phyloP scores from a whole-genome alignment of 2,797 vertebrate genomes.

The Sciurus carolinensis region DNA sequence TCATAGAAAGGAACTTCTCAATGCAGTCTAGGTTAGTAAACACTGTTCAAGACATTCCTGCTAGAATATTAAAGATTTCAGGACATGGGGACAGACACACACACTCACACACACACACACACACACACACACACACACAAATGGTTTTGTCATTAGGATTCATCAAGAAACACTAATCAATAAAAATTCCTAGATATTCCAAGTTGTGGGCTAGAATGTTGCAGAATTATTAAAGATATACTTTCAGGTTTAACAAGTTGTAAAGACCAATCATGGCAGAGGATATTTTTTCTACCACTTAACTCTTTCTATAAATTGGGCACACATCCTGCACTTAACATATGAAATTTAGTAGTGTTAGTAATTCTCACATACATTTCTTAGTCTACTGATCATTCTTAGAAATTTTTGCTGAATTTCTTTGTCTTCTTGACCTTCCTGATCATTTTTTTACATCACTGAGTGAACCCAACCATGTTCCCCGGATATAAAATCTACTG shows the following conservation, averaged over 20 bases:
- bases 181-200: background rate
- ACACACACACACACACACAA: background rate
- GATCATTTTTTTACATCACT: background rate
- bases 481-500: background rate
- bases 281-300: background rate
- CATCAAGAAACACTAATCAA: background rate
- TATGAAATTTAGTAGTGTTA: background rate
- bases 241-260: background rate
- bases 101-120: too few relatives aligned
- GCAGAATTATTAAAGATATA: background rate
- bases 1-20: background rate
- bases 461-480: background rate
- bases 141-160: background rate
- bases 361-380: background rate
- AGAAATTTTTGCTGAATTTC: background rate
- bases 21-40: conserved; percentile 22
- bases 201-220: background rate
- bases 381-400: background rate
- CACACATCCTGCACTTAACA: background rate
- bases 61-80: background rate
- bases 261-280: background rate
- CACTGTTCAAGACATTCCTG: background rate
- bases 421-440: background rate
- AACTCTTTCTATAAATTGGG: background rate
- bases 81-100: background rate